These are phyloP conservation scores for Himantopus leucocephalus DNA, from an alignment of 2,113 vertebrate genomes.

Conservation along the genomic window DNA sequence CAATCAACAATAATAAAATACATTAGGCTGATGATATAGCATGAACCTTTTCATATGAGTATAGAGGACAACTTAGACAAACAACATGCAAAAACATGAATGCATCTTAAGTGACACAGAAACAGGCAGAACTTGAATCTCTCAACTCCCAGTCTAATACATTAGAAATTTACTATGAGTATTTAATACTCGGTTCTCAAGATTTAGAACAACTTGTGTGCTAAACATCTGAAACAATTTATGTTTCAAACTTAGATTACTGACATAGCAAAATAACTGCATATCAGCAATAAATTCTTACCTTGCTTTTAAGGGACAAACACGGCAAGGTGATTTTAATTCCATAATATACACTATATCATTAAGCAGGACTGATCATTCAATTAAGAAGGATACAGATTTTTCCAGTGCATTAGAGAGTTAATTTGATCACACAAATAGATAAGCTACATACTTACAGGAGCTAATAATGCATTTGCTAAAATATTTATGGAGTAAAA, in stretches of 20 bases:
- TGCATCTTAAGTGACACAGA: background rate
- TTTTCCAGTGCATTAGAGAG: background rate
- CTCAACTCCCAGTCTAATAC: background rate
- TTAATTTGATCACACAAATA: background rate
- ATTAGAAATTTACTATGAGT: background rate
- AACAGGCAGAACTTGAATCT: background rate
- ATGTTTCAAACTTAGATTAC: background rate
- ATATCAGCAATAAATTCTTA: background rate
- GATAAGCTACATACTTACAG: background rate
- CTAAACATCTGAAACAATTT: background rate
- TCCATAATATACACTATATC: background rate
- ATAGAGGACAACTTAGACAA: background rate
- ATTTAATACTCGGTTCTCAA: background rate
- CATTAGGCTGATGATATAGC: background rate
- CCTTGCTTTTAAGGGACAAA: background rate
- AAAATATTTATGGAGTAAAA: slow-evolving; percentile 50
- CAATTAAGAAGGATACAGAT: background rate
- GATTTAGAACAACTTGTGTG: background rate
- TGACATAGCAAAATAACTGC: background rate
- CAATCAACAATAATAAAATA: background rate
- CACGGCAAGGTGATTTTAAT: background rate
- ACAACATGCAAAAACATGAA: background rate
- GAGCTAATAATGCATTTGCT: background rate
- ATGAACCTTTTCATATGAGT: background rate
- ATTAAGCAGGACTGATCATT: background rate